Evolutionary conservation across 1,140 invertebrate species (phyloP).

Genomic region (Myzus persicae): DNA sequence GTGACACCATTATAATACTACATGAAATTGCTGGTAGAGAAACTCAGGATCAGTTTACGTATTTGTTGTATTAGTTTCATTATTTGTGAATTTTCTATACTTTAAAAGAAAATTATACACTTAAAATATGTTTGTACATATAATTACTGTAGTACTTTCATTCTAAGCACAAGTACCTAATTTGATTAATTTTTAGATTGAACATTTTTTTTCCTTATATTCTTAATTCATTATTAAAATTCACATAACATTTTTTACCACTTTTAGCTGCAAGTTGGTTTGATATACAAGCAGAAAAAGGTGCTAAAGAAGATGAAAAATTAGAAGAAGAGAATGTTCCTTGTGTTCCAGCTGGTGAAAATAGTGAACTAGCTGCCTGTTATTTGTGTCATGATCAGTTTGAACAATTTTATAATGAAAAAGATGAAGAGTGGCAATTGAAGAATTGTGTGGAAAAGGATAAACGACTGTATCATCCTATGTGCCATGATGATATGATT

Average conservation of each 20-base stretch:
- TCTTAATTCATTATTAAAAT: neutral
- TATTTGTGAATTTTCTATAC: neutral
- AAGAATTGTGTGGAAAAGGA: slow-evolving; percentile 81
- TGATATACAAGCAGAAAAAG: slow-evolving; percentile 71
- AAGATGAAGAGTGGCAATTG: slow-evolving; percentile 95
- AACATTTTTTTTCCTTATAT: neutral
- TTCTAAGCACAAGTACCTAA: neutral
- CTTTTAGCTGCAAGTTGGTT: slow-evolving; percentile 85
- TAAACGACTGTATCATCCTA: slow-evolving; percentile 85
- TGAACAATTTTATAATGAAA: slow-evolving; percentile 93
- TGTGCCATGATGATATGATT: slow-evolving; percentile 90
- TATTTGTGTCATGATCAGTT: slow-evolving; percentile 90
- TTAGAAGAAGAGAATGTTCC: slow-evolving; percentile 67
- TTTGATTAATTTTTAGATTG: neutral
- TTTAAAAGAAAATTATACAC: neutral
- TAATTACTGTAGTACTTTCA: neutral
- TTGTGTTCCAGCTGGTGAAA: slow-evolving; percentile 71
- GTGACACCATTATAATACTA: neutral
- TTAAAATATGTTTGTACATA: neutral
- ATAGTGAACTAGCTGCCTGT: slow-evolving; percentile 72
- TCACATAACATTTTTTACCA: neutral
- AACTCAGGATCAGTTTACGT: neutral
- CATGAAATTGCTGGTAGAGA: neutral
- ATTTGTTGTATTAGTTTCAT: too few species aligned
- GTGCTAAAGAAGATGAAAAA: slow-evolving; percentile 64